phyloP scores from a whole-genome alignment of 2,113 vertebrate genomes.

The Entomyzon cyanotis region DNA sequence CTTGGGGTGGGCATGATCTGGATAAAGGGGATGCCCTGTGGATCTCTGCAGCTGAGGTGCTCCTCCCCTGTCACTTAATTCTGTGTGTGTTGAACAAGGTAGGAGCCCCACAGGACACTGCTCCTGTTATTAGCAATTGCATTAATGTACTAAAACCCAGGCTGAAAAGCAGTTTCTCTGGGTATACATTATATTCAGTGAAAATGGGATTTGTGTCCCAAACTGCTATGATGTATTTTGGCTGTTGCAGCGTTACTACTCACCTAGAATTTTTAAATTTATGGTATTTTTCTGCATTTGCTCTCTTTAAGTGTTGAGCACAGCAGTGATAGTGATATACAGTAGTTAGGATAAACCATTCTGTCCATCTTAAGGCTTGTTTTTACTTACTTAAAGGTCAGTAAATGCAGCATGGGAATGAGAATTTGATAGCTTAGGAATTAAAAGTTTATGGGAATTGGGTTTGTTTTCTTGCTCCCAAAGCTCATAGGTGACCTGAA shows the following conservation, averaged over 20 bases:
- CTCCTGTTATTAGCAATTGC: neutral
- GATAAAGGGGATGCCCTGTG: neutral
- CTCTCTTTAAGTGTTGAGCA: neutral
- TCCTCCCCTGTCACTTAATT: constrained; percentile 13
- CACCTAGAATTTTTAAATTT: neutral
- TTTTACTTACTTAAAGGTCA: neutral
- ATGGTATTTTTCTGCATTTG: neutral
- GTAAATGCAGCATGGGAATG: neutral
- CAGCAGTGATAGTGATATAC: neutral
- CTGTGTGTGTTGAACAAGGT: neutral
- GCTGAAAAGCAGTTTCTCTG: neutral
- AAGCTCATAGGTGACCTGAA: neutral
- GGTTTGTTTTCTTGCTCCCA: neutral
- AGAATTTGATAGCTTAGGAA: neutral
- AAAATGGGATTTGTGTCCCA: neutral
- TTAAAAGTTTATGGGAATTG: neutral
- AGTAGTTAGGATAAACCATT: neutral
- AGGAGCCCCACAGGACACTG: neutral
- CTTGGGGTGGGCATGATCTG: neutral
- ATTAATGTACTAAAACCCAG: neutral
- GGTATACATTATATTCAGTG: neutral
- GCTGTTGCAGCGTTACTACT: neutral
- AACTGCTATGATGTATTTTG: neutral
- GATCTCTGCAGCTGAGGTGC: neutral
- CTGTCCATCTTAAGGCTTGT: neutral